Evolutionary conservation across 1,140 invertebrate genomes (phyloP), one percentile per base, ranked within the genome.

Genomic region (Drosophila persimilis): DNA sequence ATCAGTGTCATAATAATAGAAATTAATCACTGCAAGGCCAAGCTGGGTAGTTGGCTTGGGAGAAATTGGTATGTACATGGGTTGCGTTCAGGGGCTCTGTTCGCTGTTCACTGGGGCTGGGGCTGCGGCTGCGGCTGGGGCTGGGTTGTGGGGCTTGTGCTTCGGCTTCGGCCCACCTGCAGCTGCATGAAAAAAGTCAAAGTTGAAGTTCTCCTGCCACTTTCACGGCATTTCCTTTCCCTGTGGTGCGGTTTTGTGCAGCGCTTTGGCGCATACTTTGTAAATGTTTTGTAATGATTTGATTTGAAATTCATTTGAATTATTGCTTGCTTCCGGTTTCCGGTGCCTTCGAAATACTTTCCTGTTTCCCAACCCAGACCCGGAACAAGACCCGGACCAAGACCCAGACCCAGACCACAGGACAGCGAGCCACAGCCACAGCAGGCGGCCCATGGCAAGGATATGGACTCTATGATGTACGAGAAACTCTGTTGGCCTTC

Each of bases 251-350:
- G 80, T 80, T 85, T 84, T 80, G 80, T 84, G 80, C 80, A 85
- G 67, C 80, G 71, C 85, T 80, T 76, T 72, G 83, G 65, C 80
- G 77, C 86, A 81, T 81, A 89, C 86, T 89, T 89, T 89, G 80
- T 89, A 85, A 79, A 88, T 88, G 83, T 90, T 90, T 90, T 81
- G 83, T 77, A 90, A 90, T 90, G 89, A 90, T 90, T 90, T 90
- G 88, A 90, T 90, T 90, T 90, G 80, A 90, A 90, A 90, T 90
- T 90, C 89, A 90, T 90, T 90, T 90, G 89, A 90, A 90, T 90
- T 90, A 90, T 90, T 90, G 89, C 88, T 90, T 90, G 83, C 88
- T 90, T 90, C 89, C 89, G 71, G 88, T 80, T 89, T 90, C 83
- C 89, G 88, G 70, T 81, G 89, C 80, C 81, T 90, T 90, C 71